A percentile compares a stretch with the other conserved stretches of the same genome.
These are phyloP conservation scores for Papilio demoleus DNA, from an alignment of 2,888 invertebrate species.

Conservation along the genomic window DNA sequence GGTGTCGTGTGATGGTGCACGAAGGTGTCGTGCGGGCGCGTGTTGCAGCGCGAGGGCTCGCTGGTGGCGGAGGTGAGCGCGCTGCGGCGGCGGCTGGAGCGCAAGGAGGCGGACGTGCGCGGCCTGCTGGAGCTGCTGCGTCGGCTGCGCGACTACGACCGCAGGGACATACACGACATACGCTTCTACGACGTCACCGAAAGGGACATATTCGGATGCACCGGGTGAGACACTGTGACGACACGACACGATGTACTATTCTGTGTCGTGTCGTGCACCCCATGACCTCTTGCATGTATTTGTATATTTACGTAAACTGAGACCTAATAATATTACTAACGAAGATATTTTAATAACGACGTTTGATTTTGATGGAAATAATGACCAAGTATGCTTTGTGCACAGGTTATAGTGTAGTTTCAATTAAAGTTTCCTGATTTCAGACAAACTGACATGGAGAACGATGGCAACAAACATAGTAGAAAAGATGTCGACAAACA, in stretches of 20 bases:
- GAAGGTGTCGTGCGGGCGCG: constrained; percentile 55
- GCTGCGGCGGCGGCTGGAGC: constrained; percentile 72
- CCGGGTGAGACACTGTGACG: constrained; percentile 58
- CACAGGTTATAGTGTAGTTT: constrained; percentile 2
- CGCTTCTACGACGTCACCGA: constrained; percentile 81
- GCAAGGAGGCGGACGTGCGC: constrained; percentile 79
- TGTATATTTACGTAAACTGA: too few species aligned
- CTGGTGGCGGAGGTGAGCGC: constrained; percentile 62
- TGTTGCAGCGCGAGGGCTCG: constrained; percentile 64
- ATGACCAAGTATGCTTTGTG: too few species aligned
- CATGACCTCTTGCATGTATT: too few species aligned
- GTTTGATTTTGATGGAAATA: too few species aligned
- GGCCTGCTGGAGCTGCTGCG: constrained; percentile 81
- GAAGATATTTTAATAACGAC: too few species aligned
- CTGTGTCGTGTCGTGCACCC: not conserved
- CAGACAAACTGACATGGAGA: constrained; percentile 31
- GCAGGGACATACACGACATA: constrained; percentile 78
- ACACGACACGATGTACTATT: not conserved
- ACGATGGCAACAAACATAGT: constrained; percentile 2
- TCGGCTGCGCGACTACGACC: constrained; percentile 75
- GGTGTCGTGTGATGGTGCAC: constrained; percentile 44
- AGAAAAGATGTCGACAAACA: constrained; percentile 30
- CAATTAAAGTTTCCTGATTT: constrained; percentile 33
- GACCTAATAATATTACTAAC: too few species aligned
- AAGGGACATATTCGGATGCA: constrained; percentile 70